Base-by-base conservation (phyloP, 2,888 invertebrate species). In the Cancer borealis region DNA sequence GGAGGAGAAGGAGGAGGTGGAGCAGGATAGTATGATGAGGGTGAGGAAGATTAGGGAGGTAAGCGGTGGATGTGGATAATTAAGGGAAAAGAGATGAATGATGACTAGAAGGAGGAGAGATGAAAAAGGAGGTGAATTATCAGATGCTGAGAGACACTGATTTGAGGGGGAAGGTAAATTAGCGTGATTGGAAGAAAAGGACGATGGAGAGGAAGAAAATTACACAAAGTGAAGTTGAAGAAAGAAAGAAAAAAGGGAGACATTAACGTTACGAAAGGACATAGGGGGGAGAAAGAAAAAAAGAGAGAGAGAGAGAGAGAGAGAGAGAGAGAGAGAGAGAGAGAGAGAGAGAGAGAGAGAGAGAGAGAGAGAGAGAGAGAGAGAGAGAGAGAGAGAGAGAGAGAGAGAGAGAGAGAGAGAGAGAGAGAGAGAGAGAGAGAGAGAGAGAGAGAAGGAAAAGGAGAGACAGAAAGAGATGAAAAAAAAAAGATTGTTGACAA, bases 401-500 rank as follows among this genome's bases (percentile, higher is more conserved):
- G 30, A 79, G 26, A 79, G 30, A 79, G 79, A 79, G 79, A 30
- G 12, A 79, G 79, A 26, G 30, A 79, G 79, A 79, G 30, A 79
- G 21, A 54, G 54, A 54, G 54, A 54, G 54, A 54, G 88, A 46
- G 39, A 88, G 39, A 46, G 88, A 45, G 88, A 84, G 46, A n/a
- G 88, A 45, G 88, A n/a, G 30, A 88, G 66, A 66, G 91, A 91
- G 91, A 91, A 30, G 21, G 66, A 45, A 46, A 92, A 26, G 26
- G 66, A 79, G 39, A 79, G 79, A 79, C 45, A 92, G 79, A 73
- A 26, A 79, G 79, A 92, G 92, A 92, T 14, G 39, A 84, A 17
- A 39, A 73, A 73, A 14, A 45, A 17, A 45, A 14, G 79, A 73
- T 73, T 73, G 73, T 73, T 73, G 73, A 73, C 73, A 73, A 73